Base-by-base conservation (phyloP, 2,888 invertebrate genomes). In the Epinotia nisella region DNA sequence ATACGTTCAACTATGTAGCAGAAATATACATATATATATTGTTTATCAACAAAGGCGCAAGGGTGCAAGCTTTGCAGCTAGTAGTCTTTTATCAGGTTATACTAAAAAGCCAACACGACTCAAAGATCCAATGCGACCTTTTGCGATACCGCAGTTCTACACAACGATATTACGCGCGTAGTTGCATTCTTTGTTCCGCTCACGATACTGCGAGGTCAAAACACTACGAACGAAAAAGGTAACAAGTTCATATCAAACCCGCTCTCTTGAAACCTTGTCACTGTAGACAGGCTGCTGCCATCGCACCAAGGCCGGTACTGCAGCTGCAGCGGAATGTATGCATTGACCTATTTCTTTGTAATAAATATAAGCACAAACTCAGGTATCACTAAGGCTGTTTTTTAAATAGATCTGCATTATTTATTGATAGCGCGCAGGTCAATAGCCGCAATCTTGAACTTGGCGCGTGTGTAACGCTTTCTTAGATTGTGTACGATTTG, bases 181-280 rank as follows among this genome's bases (percentile, higher is more conserved):
- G 67, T 71, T 67, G 71, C 73, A 73, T 64, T 73, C 69, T 68
- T 64, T 64, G 73, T 69, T 58, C 58, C 73, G 73, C 69, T 73
- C 73, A 64, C 68, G 62, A 62, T 24, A 35, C 69, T 19, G 58
- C 73, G 68, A 73, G 73, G 73, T 66, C 66, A 55, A 55, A 41
- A 39, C 66, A 66, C 41, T 5, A n/a, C 13, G 10, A 41, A 41
- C 10, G 41, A 41, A 56, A 10, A 66, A 66, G 21, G 41, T n/a
- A 41, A 21, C 24, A 66, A 66, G 15, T 2, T 11, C 7, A 35
- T 66, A n/a, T 21, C 19, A 55, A 53, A 53, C 55, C 39, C 3
- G 19, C 7, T 29, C n/a, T 21, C 55, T 21, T 10, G 55, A 19
- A 35, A 17, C 66, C 55, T 66, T 66, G 39, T 55, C 41, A 3